Percentiles rank a stretch among this genome's conserved stretches.
Conservation (phyloP, 1,140 invertebrate species). For the Yoshiicerus persimilis region DNA sequence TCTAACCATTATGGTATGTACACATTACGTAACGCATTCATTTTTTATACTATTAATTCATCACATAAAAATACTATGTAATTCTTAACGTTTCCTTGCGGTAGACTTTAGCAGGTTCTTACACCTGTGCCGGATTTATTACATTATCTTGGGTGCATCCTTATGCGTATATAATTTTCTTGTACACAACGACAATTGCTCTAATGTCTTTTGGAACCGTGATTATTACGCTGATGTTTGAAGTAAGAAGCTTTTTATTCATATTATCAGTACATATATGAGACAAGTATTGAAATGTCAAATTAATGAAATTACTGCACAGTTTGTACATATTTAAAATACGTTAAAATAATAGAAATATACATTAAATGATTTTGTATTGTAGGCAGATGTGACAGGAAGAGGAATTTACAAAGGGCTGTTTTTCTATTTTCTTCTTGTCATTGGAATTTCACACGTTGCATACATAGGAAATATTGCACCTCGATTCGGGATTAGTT, state of each 20-base stretch:
- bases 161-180: constrained; percentile 24
- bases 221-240: constrained; percentile 28
- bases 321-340: too few species aligned
- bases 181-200: constrained; percentile 12
- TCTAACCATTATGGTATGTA: background rate
- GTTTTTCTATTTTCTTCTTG: constrained; percentile 30
- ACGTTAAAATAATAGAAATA: too few species aligned
- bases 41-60: background rate
- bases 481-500: background rate
- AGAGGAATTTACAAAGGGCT: constrained; percentile 30
- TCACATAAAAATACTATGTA: background rate
- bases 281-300: too few species aligned
- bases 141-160: background rate
- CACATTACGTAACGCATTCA: background rate
- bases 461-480: constrained; percentile 7
- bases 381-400: constrained; percentile 14
- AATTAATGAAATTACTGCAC: too few species aligned
- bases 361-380: background rate
- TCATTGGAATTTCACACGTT: constrained; percentile 18
- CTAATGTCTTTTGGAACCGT: constrained; percentile 33
- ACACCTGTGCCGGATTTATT: background rate
- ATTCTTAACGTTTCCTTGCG: background rate
- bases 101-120: background rate
- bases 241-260: constrained; percentile 12
- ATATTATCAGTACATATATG: too few species aligned